Conservation (phyloP, 1,140 invertebrate genomes). For the Drosophila chauvacae region DNA sequence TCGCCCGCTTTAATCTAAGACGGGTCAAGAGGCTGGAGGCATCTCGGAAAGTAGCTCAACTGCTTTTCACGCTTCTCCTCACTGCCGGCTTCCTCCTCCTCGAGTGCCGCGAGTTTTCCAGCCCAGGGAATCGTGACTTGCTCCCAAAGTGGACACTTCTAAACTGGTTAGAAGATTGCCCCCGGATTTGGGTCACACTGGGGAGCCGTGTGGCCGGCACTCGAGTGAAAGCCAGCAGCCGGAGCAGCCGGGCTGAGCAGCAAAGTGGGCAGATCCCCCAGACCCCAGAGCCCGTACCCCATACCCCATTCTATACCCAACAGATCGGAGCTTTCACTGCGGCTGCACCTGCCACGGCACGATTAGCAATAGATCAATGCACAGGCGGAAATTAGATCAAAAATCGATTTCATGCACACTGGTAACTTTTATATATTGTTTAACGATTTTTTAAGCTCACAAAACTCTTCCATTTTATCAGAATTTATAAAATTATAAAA, state of each 20-base stretch:
- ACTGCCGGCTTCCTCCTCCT: constrained; percentile 8
- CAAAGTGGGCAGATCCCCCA: constrained; percentile 62
- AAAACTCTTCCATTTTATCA: neutral
- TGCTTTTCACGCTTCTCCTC: constrained; percentile 34
- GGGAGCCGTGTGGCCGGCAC: constrained; percentile 18
- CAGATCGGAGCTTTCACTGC: constrained; percentile 63
- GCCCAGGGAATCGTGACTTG: constrained; percentile 55
- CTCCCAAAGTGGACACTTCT: constrained; percentile 56
- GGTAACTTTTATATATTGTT: neutral
- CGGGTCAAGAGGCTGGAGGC: constrained; percentile 30
- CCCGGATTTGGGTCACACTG: constrained; percentile 50
- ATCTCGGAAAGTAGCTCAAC: constrained; percentile 34
- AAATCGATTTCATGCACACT: constrained; percentile 32
- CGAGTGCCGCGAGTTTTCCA: constrained; percentile 52
- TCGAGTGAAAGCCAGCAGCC: constrained; percentile 60
- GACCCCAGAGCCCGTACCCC: constrained; percentile 8
- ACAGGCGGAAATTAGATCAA: constrained; percentile 36
- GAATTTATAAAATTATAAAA: neutral
- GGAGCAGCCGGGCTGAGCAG: constrained; percentile 12
- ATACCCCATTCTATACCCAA: constrained; percentile 28
- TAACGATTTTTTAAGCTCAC: constrained; percentile 15
- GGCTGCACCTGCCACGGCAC: constrained; percentile 36
- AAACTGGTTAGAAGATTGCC: constrained; percentile 72
- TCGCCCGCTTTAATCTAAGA: constrained; percentile 26
- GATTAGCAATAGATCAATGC: constrained; percentile 44